phyloP scores from a whole-genome alignment of 2,797 vertebrate genomes.

The Percopsis omiscomaycus region DNA sequence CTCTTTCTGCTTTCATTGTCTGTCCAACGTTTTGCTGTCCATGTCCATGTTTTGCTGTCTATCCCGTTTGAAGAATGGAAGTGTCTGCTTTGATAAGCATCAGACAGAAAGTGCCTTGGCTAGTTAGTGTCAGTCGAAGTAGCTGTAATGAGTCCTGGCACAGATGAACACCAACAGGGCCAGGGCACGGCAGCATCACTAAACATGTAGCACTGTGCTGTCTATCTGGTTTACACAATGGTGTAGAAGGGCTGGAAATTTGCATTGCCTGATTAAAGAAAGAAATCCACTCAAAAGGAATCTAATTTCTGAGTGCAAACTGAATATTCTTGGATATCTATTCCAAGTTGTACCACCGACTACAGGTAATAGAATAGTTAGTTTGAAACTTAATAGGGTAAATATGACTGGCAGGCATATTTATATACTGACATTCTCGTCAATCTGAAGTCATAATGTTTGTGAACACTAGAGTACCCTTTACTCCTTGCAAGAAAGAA shows the following conservation, averaged over 20 bases:
- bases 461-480: neutral
- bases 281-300: conserved; percentile 11
- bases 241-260: neutral
- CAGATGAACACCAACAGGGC: conserved; percentile 44
- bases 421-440: neutral
- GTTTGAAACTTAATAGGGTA: neutral
- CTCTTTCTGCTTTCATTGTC: conserved; percentile 15
- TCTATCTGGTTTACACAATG: conserved; percentile 43
- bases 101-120: conserved; percentile 46
- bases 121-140: conserved; percentile 39
- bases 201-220: conserved; percentile 25
- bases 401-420: neutral
- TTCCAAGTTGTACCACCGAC: neutral
- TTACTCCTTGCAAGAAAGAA: too few species aligned
- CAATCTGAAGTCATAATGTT: neutral
- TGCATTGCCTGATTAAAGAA: conserved; percentile 19
- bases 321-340: neutral
- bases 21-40: conserved; percentile 16
- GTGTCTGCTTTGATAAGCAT: conserved; percentile 50
- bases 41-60: conserved; percentile 7
- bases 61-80: conserved; percentile 27
- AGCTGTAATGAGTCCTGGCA: conserved; percentile 54
- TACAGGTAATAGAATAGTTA: neutral
- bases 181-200: conserved; percentile 31
- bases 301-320: neutral